These are phyloP conservation scores for Bos indicus DNA, from an alignment of 2,113 vertebrate species.

Conservation along the genomic window DNA sequence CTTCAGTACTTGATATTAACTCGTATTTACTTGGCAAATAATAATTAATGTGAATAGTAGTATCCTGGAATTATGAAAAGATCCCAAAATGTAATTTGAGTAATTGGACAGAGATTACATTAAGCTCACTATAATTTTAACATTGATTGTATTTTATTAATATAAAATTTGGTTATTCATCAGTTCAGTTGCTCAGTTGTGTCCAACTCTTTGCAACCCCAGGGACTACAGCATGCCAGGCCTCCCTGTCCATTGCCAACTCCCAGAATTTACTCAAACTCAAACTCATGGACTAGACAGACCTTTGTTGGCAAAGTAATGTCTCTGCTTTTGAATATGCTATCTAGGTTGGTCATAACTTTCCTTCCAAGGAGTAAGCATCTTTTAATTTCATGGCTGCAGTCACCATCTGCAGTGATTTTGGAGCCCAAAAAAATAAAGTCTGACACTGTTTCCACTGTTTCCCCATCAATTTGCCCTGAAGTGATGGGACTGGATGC, in stretches of 20 bases:
- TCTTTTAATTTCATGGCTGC: not conserved
- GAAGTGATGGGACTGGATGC: not conserved
- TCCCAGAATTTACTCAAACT: not conserved
- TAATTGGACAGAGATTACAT: not conserved
- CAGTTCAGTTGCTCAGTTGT: rapidly evolving
- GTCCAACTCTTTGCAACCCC: not conserved
- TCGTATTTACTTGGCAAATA: not conserved
- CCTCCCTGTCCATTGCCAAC: not conserved
- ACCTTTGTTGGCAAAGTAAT: not conserved
- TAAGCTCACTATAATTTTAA: constrained; percentile 19
- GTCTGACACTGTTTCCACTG: not conserved
- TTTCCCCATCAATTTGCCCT: not conserved
- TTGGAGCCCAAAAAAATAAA: not conserved
- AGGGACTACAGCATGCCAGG: not conserved
- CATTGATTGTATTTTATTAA: not conserved
- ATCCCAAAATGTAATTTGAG: not conserved
- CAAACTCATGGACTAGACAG: not conserved
- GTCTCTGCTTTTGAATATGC: not conserved
- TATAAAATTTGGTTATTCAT: not conserved
- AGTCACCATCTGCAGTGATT: not conserved
- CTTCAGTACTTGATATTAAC: not conserved
- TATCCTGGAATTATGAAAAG: not conserved
- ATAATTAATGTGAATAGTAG: not conserved
- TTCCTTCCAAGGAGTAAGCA: not conserved
- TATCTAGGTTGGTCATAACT: not conserved